Percentiles rank a stretch among this genome's conserved stretches.
Evolutionary conservation across 2,888 invertebrate genomes (phyloP).

Genomic region (Gastrophysa polygoni): DNA sequence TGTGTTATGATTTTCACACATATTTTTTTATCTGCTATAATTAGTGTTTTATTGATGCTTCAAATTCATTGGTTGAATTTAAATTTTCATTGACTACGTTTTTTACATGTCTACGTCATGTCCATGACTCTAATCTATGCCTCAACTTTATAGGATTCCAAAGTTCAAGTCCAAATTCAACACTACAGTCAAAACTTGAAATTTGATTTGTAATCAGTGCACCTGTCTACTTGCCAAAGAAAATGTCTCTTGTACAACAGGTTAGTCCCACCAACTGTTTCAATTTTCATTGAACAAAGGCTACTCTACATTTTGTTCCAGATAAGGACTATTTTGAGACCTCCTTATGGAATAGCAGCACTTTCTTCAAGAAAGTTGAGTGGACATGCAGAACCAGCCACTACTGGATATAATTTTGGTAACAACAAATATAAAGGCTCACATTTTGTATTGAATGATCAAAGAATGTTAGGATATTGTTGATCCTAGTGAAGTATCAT

Average conservation of each 20-base stretch:
- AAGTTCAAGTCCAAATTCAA: too few relatives aligned
- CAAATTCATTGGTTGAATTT: too few relatives aligned
- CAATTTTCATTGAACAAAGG: too few relatives aligned
- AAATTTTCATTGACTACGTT: too few relatives aligned
- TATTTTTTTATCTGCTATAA: too few relatives aligned
- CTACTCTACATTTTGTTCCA: slow-evolving; percentile 17
- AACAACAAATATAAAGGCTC: slow-evolving; percentile 9
- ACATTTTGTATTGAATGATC: background rate
- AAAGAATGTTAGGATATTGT: background rate
- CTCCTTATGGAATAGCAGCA: slow-evolving; percentile 22
- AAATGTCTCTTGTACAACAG: slow-evolving; percentile 12
- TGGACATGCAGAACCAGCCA: slow-evolving; percentile 24
- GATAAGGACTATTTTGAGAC: slow-evolving; percentile 30
- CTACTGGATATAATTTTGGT: slow-evolving; percentile 44
- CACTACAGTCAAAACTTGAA: too few relatives aligned
- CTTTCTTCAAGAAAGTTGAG: slow-evolving; percentile 29
- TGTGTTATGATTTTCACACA: too few relatives aligned
- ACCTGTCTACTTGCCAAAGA: background rate
- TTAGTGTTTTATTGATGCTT: too few relatives aligned
- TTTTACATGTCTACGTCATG: too few relatives aligned
- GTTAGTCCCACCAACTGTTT: background rate
- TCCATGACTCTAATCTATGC: too few relatives aligned
- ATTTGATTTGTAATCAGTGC: background rate
- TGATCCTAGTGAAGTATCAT: too few relatives aligned
- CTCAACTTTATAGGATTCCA: too few relatives aligned